Base-by-base conservation (phyloP, 2,888 invertebrate genomes). In the Cryptocheilus praepositus region DNA sequence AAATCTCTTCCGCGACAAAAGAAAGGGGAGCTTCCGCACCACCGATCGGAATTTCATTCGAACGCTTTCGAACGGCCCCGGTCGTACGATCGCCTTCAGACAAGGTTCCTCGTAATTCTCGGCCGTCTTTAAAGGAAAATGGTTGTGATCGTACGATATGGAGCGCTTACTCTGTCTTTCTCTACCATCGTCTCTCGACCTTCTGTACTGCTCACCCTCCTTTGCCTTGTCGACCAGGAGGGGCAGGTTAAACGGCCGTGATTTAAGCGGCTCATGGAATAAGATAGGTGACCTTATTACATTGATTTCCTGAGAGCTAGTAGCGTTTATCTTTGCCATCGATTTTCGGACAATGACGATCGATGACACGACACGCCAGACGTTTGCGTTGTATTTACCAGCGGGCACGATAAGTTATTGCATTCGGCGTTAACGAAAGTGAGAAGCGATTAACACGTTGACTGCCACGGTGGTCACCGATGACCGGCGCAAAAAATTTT, bases 21-120 rank as follows among this genome's bases (percentile, higher is more conserved):
- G 67, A 61, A 57, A 69, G 65, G 16, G 19, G 49, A 49, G 49
- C 36, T 11, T 36, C 36, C 36, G 7, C 36, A 11, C 36, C 36
- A 36, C 46, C 54, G 67, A 68, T 61, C 46, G 74, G 76, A 81
- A 81, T 82, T 77, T 74, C 71, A 76, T 77, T 80, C 70, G 54
- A 63, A 64, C 67, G 61, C 62, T 53, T 61, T 57, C 61, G 62
- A 66, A 71, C 61, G 60, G 57, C 54, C 57, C 21, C 4, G 25
- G 13, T 49, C 57, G 16, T 58, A 8, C 44, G 46, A 58, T 63
- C 53, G 16, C 16, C 57, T 45, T 66, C 54, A 55, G 36, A 64
- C 56, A 62, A 60, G 59, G 62, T 53, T 53, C 43, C 62, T 67
- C 59, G 64, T 64, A 72, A 72, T 70, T 72, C 45, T 70, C n/a